Conservation (phyloP, 2,888 invertebrate species). For the Tipula unca region DNA sequence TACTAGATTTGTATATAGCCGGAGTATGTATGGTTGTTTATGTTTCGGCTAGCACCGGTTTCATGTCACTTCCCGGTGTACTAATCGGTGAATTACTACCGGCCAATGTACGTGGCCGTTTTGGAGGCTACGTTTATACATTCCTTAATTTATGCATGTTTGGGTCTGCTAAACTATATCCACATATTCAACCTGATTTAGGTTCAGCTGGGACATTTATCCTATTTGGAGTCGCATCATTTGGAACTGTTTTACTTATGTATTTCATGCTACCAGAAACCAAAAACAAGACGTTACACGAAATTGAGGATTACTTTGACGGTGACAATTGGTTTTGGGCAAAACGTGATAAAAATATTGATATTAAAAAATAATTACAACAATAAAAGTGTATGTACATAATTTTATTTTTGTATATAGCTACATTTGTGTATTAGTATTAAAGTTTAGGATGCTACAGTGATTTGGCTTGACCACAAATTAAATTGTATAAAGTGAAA, state of each 20-base stretch:
- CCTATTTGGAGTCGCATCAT: conserved; percentile 56
- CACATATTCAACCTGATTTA: conserved; percentile 48
- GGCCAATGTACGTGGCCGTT: conserved; percentile 60
- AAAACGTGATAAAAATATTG: no score
- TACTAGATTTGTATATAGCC: conserved; percentile 38
- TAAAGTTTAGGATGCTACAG: no score
- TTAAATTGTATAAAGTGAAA: no score
- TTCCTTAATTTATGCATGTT: conserved; percentile 61
- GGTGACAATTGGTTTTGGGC: conserved; percentile 54
- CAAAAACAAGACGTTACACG: conserved; percentile 57
- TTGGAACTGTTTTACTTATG: conserved; percentile 54
- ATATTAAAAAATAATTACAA: no score
- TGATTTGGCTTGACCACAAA: no score
- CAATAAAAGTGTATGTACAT: no score
- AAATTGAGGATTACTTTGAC: conserved; percentile 72
- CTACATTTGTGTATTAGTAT: no score
- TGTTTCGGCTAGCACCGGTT: conserved; percentile 65
- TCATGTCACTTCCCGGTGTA: conserved; percentile 65
- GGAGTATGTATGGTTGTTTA: conserved; percentile 53
- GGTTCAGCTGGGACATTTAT: conserved; percentile 62
- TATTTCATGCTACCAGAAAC: conserved; percentile 66
- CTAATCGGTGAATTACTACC: conserved; percentile 70
- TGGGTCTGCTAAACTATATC: conserved; percentile 60
- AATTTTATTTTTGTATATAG: no score
- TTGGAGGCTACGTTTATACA: conserved; percentile 65